phyloP scores from a whole-genome alignment of 1,140 invertebrate genomes.

The Drosophila subobscura region DNA sequence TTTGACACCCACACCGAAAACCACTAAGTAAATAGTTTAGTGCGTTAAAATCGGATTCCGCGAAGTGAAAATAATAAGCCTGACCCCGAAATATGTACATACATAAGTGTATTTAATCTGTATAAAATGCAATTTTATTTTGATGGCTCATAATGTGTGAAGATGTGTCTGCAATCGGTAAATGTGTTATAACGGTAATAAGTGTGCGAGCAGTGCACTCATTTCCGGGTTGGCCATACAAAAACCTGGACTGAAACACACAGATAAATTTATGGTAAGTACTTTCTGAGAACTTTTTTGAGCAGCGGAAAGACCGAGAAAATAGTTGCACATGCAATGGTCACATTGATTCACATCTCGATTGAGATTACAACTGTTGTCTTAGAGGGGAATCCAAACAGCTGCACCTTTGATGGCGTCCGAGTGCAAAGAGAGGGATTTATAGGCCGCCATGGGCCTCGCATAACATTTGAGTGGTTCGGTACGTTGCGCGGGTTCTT shows the following conservation, averaged over 20 bases:
- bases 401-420: conserved; percentile 9
- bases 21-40: too few species aligned
- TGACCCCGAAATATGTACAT: too few species aligned
- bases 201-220: neutral
- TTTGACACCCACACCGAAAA: too few species aligned
- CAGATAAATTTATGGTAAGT: conserved; percentile 7
- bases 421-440: neutral
- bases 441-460: neutral
- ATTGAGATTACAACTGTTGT: conserved; percentile 14
- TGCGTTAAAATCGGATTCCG: too few species aligned
- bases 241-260: conserved; percentile 20
- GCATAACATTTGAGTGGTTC: conserved; percentile 11
- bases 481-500: neutral
- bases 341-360: conserved; percentile 17
- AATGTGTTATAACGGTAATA: neutral
- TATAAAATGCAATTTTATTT: too few species aligned
- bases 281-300: conserved; percentile 22
- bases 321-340: too few species aligned
- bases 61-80: too few species aligned
- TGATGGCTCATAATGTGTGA: too few species aligned
- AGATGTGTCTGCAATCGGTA: too few species aligned
- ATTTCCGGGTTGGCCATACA: conserved; percentile 41
- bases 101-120: too few species aligned
- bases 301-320: conserved; percentile 2
- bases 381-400: conserved; percentile 22